Conservation (phyloP, 2,113 vertebrate genomes). For the Redunca redunca region DNA sequence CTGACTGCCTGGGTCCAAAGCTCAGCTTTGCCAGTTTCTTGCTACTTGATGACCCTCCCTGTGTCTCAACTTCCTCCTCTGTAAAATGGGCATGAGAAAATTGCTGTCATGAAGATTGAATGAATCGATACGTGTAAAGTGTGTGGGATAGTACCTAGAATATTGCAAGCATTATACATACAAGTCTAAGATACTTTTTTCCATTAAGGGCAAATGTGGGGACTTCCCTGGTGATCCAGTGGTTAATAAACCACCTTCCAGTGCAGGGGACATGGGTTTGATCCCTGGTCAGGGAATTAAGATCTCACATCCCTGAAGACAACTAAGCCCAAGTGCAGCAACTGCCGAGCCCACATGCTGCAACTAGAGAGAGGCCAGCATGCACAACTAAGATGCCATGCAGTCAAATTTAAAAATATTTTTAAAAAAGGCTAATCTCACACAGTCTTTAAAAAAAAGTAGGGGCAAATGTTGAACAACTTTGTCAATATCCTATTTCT, state of each 20-base stretch:
- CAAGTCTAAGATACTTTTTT: neutral
- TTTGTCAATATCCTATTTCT: neutral
- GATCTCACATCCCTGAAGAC: neutral
- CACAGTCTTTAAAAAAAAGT: neutral
- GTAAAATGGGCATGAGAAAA: neutral
- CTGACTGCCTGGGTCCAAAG: neutral
- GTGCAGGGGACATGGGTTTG: neutral
- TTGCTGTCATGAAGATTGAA: neutral
- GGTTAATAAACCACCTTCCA: neutral
- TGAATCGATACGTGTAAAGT: neutral
- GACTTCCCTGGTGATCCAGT: neutral
- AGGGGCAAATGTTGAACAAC: neutral
- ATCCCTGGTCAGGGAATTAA: neutral
- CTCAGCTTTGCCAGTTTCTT: neutral
- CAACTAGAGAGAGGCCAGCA: neutral
- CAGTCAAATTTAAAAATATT: neutral
- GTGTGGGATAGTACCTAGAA: neutral
- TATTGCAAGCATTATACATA: neutral
- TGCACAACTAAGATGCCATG: neutral
- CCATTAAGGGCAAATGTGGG: neutral
- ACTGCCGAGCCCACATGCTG: accelerated
- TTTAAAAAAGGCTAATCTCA: neutral
- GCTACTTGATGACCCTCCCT: neutral
- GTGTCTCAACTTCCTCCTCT: neutral
- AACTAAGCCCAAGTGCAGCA: neutral